Evolutionary conservation across 2,797 vertebrate genomes (phyloP).

Genomic region (Thunnus albacares): DNA sequence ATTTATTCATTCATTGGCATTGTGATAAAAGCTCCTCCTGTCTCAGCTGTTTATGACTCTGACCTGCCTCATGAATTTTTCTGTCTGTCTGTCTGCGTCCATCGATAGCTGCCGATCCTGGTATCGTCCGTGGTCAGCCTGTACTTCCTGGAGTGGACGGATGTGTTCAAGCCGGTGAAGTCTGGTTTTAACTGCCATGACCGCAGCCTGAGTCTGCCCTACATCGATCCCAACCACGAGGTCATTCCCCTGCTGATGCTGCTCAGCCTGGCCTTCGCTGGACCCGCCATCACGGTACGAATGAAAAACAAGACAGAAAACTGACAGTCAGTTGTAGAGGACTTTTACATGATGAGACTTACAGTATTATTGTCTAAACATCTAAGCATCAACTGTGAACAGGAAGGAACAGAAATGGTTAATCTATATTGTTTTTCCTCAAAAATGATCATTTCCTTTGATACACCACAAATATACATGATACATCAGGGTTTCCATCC

Average conservation of each 20-base stretch:
- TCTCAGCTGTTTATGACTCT: conserved; percentile 33
- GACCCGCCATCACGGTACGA: conserved; percentile 93
- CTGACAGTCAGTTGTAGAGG: not conserved
- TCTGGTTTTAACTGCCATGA: conserved; percentile 97
- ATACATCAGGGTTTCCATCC: no score
- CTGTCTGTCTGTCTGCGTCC: conserved; percentile 18
- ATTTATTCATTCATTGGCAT: conserved; percentile 58
- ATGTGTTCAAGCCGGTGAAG: conserved; percentile 96
- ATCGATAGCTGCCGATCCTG: conserved; percentile 92
- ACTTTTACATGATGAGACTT: not conserved
- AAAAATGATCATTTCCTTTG: no score
- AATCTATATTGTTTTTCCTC: no score
- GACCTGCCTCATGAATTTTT: not conserved
- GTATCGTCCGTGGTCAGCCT: conserved; percentile 95
- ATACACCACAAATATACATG: no score
- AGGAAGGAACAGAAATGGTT: no score
- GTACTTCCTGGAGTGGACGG: conserved; percentile 97
- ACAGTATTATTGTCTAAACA: no score
- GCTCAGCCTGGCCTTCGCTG: conserved; percentile 95
- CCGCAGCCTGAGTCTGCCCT: conserved; percentile 96
- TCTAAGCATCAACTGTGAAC: no score
- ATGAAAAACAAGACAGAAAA: not conserved
- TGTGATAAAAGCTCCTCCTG: conserved; percentile 14
- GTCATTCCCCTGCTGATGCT: conserved; percentile 95
- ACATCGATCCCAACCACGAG: conserved; percentile 95